These are phyloP conservation scores for Dione vanillae DNA, from an alignment of 2,888 invertebrate genomes.

Conservation along the genomic window DNA sequence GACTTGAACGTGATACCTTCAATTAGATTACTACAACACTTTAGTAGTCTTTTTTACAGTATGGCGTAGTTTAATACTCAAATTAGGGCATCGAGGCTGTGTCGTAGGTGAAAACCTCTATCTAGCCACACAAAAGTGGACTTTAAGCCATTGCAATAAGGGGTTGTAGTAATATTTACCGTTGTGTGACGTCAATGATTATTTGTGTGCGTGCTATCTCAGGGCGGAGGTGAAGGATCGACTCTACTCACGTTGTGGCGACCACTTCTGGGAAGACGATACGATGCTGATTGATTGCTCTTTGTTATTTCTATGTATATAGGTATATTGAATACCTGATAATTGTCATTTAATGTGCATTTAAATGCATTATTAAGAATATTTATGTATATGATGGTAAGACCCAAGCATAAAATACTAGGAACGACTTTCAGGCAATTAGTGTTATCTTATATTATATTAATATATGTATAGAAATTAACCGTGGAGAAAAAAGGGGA, in stretches of 20 bases:
- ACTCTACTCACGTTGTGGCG: conserved; percentile 67
- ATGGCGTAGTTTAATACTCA: conserved; percentile 70
- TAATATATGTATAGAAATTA: too few species aligned
- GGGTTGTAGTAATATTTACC: conserved; percentile 31
- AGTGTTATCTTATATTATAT: too few species aligned
- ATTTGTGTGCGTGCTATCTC: conserved; percentile 62
- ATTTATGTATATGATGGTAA: too few species aligned
- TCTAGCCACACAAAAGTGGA: conserved; percentile 46
- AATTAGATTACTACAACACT: conserved; percentile 31
- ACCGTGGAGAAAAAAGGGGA: too few species aligned
- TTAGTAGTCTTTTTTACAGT: conserved; percentile 53
- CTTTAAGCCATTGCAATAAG: conserved; percentile 53
- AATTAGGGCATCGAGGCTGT: conserved; percentile 70
- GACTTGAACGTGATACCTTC: neutral
- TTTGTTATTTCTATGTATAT: conserved; percentile 58
- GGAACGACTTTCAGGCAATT: too few species aligned
- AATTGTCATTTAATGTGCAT: conserved; percentile 9
- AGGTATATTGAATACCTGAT: conserved; percentile 44
- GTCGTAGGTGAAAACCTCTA: conserved; percentile 51
- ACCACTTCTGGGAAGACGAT: conserved; percentile 62
- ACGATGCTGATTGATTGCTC: conserved; percentile 69
- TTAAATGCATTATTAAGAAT: too few species aligned
- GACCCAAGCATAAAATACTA: too few species aligned
- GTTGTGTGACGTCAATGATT: conserved; percentile 42
- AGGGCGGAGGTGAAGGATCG: conserved; percentile 74